A percentile compares a stretch with the other conserved stretches of the same genome.
These are phyloP conservation scores for Pachyseris speciosa DNA, from an alignment of 64 coral and sea anemone genomes.

Conservation along the genomic window DNA sequence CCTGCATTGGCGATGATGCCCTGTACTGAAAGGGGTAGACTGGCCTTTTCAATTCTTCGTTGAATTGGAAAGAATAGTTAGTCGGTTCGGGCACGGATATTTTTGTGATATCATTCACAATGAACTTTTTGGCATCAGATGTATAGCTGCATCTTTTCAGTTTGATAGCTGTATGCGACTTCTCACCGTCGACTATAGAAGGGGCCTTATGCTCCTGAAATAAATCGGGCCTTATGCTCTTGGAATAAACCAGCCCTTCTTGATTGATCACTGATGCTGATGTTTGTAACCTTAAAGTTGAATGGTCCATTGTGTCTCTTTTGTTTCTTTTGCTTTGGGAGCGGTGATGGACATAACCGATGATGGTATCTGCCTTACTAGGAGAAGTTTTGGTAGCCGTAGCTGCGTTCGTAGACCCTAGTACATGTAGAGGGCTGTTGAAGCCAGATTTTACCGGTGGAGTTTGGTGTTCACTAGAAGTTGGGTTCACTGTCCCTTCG, in stretches of 20 bases:
- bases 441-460: neutral
- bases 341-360: slow-evolving; percentile 57
- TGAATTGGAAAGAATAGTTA: neutral
- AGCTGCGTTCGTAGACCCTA: neutral
- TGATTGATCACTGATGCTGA: neutral
- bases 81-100: neutral
- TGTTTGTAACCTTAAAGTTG: slow-evolving; percentile 36
- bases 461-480: neutral
- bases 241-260: slow-evolving; percentile 12
- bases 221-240: neutral
- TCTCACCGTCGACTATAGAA: neutral
- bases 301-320: slow-evolving; percentile 33
- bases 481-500: neutral
- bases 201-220: neutral
- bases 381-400: neutral
- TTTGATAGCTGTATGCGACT: neutral
- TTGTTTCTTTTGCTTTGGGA: slow-evolving; percentile 32
- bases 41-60: neutral
- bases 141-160: neutral
- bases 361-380: neutral
- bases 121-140: neutral
- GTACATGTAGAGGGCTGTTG: neutral
- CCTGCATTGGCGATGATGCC: neutral
- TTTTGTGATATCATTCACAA: neutral
- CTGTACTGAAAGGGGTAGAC: neutral